Evolutionary conservation across 2,113 vertebrate genomes (phyloP).

Genomic region (Dicerorhinus sumatrensis): DNA sequence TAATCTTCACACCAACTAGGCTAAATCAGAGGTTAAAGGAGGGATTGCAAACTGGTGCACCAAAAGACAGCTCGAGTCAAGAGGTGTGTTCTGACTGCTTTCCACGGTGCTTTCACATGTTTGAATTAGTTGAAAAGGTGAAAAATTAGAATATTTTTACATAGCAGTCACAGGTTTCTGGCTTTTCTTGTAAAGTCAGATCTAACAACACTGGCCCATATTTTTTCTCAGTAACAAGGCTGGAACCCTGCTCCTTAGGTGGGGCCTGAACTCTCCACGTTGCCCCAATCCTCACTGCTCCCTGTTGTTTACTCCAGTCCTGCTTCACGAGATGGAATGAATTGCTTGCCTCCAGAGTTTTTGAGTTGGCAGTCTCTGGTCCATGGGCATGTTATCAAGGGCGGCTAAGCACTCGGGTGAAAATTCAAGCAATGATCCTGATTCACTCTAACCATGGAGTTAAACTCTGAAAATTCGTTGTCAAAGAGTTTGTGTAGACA

Average conservation of each 20-base stretch:
- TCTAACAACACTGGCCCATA: neutral
- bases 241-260: neutral
- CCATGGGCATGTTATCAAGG: neutral
- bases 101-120: neutral
- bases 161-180: neutral
- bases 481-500: neutral
- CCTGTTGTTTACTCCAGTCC: neutral
- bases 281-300: neutral
- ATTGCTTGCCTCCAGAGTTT: neutral
- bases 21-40: neutral
- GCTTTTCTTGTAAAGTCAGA: constrained; percentile 7
- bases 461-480: neutral
- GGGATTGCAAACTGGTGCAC: neutral
- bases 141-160: constrained; percentile 25
- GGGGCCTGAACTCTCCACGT: neutral
- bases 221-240: neutral
- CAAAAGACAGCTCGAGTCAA: neutral
- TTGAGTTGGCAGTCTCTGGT: neutral
- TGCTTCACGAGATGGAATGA: neutral
- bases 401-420: neutral
- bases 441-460: neutral
- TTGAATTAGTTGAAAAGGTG: neutral
- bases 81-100: neutral
- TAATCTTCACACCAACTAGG: neutral
- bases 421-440: constrained; percentile 14